Evolutionary conservation across 2,797 vertebrate genomes (phyloP).

Genomic region (Sebastes elongatus): DNA sequence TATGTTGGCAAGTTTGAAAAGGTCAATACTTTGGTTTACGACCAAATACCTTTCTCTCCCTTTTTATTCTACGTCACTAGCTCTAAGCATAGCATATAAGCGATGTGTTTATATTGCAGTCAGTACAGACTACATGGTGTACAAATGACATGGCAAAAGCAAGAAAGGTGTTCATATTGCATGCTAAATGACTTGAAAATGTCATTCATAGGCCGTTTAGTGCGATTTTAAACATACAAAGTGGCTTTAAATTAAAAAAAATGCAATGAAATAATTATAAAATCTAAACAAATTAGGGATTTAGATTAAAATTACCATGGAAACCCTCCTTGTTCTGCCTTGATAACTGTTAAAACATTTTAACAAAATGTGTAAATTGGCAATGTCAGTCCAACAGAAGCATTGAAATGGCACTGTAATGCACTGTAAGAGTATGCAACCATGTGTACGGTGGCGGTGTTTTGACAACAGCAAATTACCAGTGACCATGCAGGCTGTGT

Average conservation of each 20-base stretch:
- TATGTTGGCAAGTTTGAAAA: too few relatives aligned
- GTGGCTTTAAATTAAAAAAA: background rate
- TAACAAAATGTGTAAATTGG: background rate
- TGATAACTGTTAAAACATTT: background rate
- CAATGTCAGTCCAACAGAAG: background rate
- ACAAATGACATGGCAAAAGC: too few relatives aligned
- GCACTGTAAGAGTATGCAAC: background rate
- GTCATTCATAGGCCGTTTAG: too few relatives aligned
- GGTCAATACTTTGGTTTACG: background rate
- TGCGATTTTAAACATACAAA: background rate
- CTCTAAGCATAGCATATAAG: too few relatives aligned
- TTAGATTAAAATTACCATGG: background rate
- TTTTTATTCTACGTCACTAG: too few relatives aligned
- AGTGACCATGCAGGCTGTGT: constrained; percentile 45
- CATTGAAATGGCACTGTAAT: background rate
- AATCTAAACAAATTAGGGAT: background rate
- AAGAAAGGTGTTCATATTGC: too few relatives aligned
- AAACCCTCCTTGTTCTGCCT: background rate
- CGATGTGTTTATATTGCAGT: too few relatives aligned
- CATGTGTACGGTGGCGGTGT: constrained; percentile 33
- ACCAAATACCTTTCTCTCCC: background rate
- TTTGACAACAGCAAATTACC: constrained; percentile 64
- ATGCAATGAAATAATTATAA: background rate
- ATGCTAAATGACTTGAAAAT: too few relatives aligned
- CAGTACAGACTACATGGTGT: too few relatives aligned